These are phyloP conservation scores for Erynnis tages DNA, from an alignment of 2,888 invertebrate genomes.

Conservation along the genomic window DNA sequence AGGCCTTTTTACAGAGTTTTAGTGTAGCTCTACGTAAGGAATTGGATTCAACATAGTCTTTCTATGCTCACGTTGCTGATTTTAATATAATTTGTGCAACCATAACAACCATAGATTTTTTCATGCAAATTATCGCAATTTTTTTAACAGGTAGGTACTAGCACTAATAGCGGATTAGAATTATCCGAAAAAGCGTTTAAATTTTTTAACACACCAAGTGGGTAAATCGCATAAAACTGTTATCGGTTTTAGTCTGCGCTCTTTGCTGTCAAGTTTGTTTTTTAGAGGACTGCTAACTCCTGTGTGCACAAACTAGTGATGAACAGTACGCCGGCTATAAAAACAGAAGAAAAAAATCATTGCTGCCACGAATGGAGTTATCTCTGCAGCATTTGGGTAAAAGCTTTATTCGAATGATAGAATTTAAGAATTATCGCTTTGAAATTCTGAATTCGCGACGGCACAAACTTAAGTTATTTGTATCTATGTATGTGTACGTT, in stretches of 20 bases:
- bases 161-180: too few relatives aligned
- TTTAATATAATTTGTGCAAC: too few relatives aligned
- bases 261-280: conserved; percentile 17
- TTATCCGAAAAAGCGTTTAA: conserved; percentile 2
- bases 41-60: too few relatives aligned
- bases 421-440: background rate
- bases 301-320: conserved; percentile 14
- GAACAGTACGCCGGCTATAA: conserved; percentile 6
- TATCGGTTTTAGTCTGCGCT: conserved; percentile 19
- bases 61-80: too few relatives aligned
- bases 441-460: too few relatives aligned
- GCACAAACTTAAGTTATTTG: too few relatives aligned
- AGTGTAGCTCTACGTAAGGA: too few relatives aligned
- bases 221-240: conserved; percentile 22
- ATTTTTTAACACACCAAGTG: conserved; percentile 7
- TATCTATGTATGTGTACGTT: too few relatives aligned
- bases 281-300: conserved; percentile 9
- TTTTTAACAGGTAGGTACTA: too few relatives aligned
- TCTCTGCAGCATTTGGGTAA: conserved; percentile 5
- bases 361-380: conserved; percentile 3
- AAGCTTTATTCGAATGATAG: conserved; percentile 4
- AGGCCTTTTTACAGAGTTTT: too few relatives aligned
- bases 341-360: conserved; percentile 9
- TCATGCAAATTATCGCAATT: too few relatives aligned
- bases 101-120: too few relatives aligned